Evolutionary conservation across 2,888 invertebrate genomes (phyloP).

Genomic region (Bombylius discolor): DNA sequence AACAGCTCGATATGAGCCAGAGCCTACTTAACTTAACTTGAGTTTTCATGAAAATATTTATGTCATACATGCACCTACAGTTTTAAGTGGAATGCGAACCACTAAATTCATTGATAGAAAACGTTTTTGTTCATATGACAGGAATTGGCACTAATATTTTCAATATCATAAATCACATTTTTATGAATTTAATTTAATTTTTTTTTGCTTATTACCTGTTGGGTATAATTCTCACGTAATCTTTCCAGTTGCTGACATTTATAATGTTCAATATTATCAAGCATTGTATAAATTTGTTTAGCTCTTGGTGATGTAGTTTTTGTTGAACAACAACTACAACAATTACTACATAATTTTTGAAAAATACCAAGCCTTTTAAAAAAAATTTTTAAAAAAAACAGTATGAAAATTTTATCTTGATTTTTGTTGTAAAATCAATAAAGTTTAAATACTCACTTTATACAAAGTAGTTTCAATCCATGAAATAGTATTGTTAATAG

Average conservation of each 20-base stretch:
- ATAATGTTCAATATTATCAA: constrained; percentile 82
- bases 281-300: constrained; percentile 72
- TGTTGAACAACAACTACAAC: constrained; percentile 65
- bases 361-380: constrained; percentile 49
- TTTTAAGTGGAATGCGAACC: too few species aligned
- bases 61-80: not conserved
- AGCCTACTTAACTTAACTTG: too few species aligned
- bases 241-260: constrained; percentile 79
- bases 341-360: constrained; percentile 44
- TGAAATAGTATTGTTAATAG: constrained; percentile 58
- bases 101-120: too few species aligned
- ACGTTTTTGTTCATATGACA: too few species aligned
- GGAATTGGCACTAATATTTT: too few species aligned
- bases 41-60: too few species aligned
- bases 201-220: constrained; percentile 49
- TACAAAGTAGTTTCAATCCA: not conserved
- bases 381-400: not conserved
- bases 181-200: not conserved
- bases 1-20: not conserved
- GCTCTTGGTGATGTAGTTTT: constrained; percentile 62
- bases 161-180: too few species aligned
- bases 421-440: not conserved
- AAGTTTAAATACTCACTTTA: not conserved
- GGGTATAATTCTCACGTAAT: constrained; percentile 80
- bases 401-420: not conserved